Evolutionary conservation across 2,113 vertebrate species (phyloP), one percentile per base, ranked within the genome.

Genomic region (Anguilla rostrata): DNA sequence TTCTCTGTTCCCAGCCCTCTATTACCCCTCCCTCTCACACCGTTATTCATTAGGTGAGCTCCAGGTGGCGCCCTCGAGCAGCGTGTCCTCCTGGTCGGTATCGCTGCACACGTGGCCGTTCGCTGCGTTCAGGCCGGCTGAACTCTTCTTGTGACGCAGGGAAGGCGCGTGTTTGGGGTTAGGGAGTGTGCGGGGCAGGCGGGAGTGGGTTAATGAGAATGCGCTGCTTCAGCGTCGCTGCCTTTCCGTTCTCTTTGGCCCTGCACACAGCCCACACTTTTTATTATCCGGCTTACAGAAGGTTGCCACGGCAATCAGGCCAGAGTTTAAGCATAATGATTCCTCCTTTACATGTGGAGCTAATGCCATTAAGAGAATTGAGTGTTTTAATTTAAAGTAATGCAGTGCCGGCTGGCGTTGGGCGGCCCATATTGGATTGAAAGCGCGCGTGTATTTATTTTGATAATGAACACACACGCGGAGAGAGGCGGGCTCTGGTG

Each of bases 351-450:
- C 71, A 75, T 75, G 71, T 75, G 26, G n/a, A 34, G 71, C 71
- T 75, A 75, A 75, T 75, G 12, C 9, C 71, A 75, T 75, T 75
- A n/a, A 12, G 71, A 75, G 71, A 75, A 75, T 75, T n/a, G 71
- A 75, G 71, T 75, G 71, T 75, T 75, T 75, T 75, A 75, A 75
- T 34, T 75, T 75, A 26, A 34, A 75, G 71, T 29, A 75, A 75
- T 75, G 71, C 71, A 75, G 12, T 75, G n/a, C 9, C 11, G n/a
- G 71, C 71, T 75, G 71, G 71, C 71, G 34, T 75, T 75, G 0
- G 11, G 71, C 4, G 71, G 11, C 71, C n/a, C 9, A 9, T n/a
- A 34, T 75, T 75, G 71, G 11, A 75, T 75, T 34, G 12, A 75
- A 29, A n/a, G 26, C 16, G 66, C 11, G 66, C n/a, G 9, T 26